phyloP scores from a whole-genome alignment of 2,797 vertebrate genomes.

The Heteromormyrus szaboi region DNA sequence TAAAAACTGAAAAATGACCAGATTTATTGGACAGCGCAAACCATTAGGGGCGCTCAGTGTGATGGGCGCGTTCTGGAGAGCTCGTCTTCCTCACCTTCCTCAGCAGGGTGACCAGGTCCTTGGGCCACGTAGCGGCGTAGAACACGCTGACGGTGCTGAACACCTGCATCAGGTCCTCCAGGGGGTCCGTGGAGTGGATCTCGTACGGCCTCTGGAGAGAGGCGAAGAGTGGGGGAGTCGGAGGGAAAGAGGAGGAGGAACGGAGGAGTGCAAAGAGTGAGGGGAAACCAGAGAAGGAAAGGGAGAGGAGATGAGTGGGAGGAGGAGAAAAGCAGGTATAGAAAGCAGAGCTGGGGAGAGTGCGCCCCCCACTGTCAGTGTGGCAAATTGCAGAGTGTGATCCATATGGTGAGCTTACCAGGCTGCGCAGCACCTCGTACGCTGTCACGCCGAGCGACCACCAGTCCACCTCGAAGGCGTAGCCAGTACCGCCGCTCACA shows the following conservation, averaged over 20 bases:
- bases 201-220: slow-evolving; percentile 83
- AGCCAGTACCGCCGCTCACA: slow-evolving; percentile 85
- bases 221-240: background rate
- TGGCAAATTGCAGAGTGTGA: background rate
- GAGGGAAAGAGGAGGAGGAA: background rate
- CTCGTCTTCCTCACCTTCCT: slow-evolving; percentile 74
- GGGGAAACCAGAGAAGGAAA: background rate
- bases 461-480: slow-evolving; percentile 96
- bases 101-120: slow-evolving; percentile 79
- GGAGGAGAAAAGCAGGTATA: background rate
- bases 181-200: slow-evolving; percentile 86
- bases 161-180: slow-evolving; percentile 89
- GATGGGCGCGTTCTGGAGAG: background rate
- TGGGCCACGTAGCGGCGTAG: slow-evolving; percentile 86
- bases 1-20: slow-evolving; percentile 8
- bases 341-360: background rate
- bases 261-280: background rate
- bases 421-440: slow-evolving; percentile 89
- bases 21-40: background rate
- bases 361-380: background rate
- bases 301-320: background rate
- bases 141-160: slow-evolving; percentile 93
- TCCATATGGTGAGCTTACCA: slow-evolving; percentile 61
- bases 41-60: background rate
- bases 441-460: slow-evolving; percentile 95